These are phyloP conservation scores for Diphyllodes magnificus DNA, from an alignment of 2,113 vertebrate genomes.

Conservation along the genomic window DNA sequence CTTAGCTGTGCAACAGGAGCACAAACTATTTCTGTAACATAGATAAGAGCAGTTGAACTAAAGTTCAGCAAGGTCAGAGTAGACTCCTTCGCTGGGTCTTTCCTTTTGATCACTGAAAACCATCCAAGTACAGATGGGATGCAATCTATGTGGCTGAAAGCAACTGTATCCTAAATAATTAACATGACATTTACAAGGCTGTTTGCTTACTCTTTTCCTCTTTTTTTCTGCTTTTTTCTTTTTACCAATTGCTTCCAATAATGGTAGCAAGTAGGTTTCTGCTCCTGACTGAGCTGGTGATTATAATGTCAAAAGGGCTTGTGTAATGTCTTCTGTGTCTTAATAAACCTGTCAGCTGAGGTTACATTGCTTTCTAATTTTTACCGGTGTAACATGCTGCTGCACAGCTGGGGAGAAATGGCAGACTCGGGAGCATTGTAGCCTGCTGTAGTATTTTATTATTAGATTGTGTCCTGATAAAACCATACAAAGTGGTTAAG, in stretches of 20 bases:
- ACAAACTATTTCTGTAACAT: not conserved
- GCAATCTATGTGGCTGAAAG: not conserved
- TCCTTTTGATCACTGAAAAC: not conserved
- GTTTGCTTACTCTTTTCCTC: slow-evolving; percentile 16
- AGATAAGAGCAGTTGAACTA: not conserved
- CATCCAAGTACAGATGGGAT: not conserved
- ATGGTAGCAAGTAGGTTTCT: slow-evolving; percentile 63
- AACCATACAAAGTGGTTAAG: not conserved
- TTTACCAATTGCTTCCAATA: slow-evolving; percentile 71
- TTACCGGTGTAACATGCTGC: slow-evolving; percentile 23
- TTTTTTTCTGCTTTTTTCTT: not conserved
- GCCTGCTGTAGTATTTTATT: not conserved
- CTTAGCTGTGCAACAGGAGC: not conserved
- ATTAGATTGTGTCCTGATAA: not conserved
- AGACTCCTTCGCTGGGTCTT: not conserved
- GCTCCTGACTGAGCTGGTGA: slow-evolving; percentile 64
- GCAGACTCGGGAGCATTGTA: not conserved
- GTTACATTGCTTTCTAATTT: slow-evolving; percentile 67
- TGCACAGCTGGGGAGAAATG: slow-evolving; percentile 31
- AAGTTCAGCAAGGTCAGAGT: not conserved
- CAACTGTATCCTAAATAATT: slow-evolving; percentile 60
- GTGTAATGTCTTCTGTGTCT: slow-evolving; percentile 68
- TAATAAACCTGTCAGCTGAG: slow-evolving; percentile 74
- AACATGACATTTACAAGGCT: slow-evolving; percentile 53
- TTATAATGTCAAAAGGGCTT: slow-evolving; percentile 69